These are phyloP conservation scores for Coracias cyanogaster DNA, from an alignment of 2,797 vertebrate species.

Conservation along the genomic window DNA sequence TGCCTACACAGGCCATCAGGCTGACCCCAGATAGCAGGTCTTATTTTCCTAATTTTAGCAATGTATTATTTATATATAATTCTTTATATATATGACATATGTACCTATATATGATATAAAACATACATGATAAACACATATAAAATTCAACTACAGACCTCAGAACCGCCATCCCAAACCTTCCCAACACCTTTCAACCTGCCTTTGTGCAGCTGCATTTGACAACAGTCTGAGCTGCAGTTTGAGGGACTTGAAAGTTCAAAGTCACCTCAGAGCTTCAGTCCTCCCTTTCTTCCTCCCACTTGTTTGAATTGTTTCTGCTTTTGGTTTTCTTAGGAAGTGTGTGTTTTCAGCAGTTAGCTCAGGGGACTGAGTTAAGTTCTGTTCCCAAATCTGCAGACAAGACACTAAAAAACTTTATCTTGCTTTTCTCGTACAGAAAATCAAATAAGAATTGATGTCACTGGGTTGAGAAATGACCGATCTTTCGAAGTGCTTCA, in stretches of 20 bases:
- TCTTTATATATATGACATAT: background rate
- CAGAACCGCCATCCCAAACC: background rate
- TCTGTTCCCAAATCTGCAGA: background rate
- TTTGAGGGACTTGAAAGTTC: conserved; percentile 7
- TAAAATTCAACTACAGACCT: background rate
- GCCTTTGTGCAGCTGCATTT: background rate
- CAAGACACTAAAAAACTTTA: background rate
- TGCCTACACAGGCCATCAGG: background rate
- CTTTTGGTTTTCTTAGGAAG: background rate
- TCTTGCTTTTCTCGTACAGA: background rate
- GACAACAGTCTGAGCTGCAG: background rate
- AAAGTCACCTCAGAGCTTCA: background rate
- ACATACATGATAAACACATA: background rate
- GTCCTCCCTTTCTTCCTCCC: background rate
- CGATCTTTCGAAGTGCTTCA: background rate
- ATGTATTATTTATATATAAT: background rate
- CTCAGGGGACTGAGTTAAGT: background rate
- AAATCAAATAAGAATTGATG: background rate
- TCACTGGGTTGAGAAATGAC: background rate
- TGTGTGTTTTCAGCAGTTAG: background rate
- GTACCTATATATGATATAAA: background rate
- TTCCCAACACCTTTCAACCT: background rate
- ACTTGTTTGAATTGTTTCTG: conserved; percentile 9
- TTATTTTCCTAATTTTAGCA: background rate
- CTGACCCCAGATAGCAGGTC: background rate